Evolutionary conservation across 2,113 vertebrate species (phyloP).

Genomic region (Mandrillus leucophaeus): DNA sequence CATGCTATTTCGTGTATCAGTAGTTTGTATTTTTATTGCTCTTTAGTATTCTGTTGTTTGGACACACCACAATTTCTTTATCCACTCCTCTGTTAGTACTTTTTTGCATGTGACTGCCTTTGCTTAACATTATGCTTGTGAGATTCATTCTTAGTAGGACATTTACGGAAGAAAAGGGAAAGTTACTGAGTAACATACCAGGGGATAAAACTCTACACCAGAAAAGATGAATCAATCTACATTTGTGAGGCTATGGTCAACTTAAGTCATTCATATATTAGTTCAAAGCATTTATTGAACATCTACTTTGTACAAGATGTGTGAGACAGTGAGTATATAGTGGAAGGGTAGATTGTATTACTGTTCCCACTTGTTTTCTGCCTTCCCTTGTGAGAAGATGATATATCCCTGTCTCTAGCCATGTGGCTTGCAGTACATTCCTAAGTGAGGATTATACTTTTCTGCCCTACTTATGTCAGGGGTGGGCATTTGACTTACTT

Average conservation of each 20-base stretch:
- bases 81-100: not conserved
- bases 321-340: not conserved
- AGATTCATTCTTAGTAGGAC: not conserved
- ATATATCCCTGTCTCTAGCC: not conserved
- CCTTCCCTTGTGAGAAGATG: not conserved
- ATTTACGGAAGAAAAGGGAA: slow-evolving; percentile 57
- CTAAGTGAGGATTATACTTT: not conserved
- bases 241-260: not conserved
- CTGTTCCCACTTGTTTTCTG: not conserved
- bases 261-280: not conserved
- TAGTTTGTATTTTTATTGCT: not conserved
- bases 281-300: not conserved
- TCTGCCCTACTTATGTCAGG: not conserved
- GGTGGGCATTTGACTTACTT: not conserved
- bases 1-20: not conserved
- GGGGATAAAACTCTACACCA: not conserved
- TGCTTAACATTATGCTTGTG: not conserved
- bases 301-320: not conserved
- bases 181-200: not conserved
- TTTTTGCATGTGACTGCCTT: not conserved
- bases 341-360: not conserved
- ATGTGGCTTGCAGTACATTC: not conserved
- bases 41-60: not conserved
- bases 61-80: not conserved
- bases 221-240: slow-evolving; percentile 45